Conservation (phyloP, 2,113 vertebrate species). For the Esox niger region DNA sequence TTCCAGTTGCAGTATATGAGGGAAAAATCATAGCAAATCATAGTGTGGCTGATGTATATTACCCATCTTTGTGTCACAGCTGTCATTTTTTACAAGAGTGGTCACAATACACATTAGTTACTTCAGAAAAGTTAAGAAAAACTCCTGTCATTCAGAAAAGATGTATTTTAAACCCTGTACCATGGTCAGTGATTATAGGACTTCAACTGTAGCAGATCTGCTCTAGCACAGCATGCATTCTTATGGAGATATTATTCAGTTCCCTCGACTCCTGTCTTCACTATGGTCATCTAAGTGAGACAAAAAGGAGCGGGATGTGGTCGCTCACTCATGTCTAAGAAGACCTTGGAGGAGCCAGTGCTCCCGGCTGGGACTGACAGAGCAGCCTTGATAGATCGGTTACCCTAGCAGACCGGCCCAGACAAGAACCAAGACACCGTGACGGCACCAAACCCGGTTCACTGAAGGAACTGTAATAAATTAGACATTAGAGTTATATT, state of each 20-base stretch:
- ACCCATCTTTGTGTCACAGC: neutral
- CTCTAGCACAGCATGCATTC: constrained; percentile 22
- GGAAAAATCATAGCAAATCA: neutral
- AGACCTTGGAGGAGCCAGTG: constrained; percentile 57
- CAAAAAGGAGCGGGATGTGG: constrained; percentile 57
- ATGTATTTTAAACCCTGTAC: constrained; percentile 6
- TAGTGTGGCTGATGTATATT: neutral
- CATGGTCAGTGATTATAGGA: neutral
- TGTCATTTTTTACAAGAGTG: constrained; percentile 25
- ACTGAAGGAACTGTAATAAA: constrained; percentile 47
- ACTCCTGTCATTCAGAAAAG: no score
- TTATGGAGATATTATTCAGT: constrained; percentile 26
- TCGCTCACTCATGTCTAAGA: constrained; percentile 69
- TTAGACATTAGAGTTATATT: constrained; percentile 20
- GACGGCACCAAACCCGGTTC: constrained; percentile 47
- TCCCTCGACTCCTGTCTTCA: neutral
- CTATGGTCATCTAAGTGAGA: constrained; percentile 44
- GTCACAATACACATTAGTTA: constrained; percentile 1
- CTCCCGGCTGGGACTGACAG: constrained; percentile 36
- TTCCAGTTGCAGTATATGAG: no score
- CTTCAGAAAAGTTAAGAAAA: no score
- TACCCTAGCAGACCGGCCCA: constrained; percentile 30
- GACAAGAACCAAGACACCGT: constrained; percentile 42
- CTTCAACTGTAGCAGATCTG: neutral
- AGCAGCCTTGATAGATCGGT: constrained; percentile 55